Evolutionary conservation across 1,140 invertebrate genomes (phyloP).

Genomic region (Heliconius melpomene): DNA sequence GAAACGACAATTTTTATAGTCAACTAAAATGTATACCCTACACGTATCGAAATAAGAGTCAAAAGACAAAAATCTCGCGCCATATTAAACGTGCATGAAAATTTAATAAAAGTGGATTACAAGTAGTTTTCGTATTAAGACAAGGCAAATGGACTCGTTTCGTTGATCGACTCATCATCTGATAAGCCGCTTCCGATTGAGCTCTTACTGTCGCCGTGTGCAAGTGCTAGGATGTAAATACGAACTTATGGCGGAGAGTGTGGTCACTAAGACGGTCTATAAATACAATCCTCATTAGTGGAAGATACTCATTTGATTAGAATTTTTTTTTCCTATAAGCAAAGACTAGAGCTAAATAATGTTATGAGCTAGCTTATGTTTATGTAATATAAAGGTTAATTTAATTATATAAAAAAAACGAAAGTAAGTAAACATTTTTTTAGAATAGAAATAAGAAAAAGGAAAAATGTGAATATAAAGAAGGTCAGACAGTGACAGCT

Average conservation of each 20-base stretch:
- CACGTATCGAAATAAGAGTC: not conserved
- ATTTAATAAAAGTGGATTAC: conserved; percentile 28
- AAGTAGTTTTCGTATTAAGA: conserved; percentile 25
- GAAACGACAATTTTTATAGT: not conserved
- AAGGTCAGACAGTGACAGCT: not conserved
- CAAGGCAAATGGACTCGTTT: not conserved
- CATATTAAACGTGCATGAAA: conserved; percentile 1
- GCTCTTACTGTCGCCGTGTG: not conserved
- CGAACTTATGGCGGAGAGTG: no score
- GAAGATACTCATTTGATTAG: not conserved
- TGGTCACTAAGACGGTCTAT: no score
- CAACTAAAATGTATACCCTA: not conserved
- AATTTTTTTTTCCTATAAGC: not conserved
- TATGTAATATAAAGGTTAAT: no score
- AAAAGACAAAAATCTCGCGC: not conserved
- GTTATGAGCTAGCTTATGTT: no score
- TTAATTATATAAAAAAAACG: not conserved
- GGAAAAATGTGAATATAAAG: not conserved
- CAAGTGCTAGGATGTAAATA: no score
- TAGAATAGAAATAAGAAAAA: not conserved
- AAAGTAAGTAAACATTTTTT: not conserved
- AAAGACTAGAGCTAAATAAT: no score
- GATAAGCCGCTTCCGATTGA: conserved; percentile 26
- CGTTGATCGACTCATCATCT: conserved; percentile 17
- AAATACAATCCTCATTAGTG: no score